A percentile compares a stretch with the other conserved stretches of the same genome.
Evolutionary conservation across 2,113 vertebrate species (phyloP).

Genomic region (Hippocampus barbouri): DNA sequence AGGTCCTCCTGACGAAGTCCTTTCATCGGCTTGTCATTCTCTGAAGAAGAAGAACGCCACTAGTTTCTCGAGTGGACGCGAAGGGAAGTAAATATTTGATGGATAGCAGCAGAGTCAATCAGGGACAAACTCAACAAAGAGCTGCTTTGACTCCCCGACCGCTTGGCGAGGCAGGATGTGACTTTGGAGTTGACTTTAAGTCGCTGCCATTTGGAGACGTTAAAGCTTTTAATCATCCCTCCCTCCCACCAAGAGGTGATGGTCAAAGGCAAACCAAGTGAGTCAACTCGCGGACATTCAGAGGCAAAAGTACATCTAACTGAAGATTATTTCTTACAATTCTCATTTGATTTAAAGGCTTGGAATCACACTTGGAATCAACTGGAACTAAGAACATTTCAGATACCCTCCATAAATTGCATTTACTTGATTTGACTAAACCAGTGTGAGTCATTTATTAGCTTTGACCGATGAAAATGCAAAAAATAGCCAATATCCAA

Average conservation of each 20-base stretch:
- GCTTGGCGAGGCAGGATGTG: slow-evolving; percentile 1
- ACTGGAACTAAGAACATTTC: not conserved
- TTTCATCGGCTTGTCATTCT: slow-evolving; percentile 93
- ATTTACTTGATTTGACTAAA: not conserved
- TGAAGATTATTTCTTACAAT: no score
- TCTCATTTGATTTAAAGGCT: not conserved
- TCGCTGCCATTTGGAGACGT: slow-evolving; percentile 11
- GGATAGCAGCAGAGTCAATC: slow-evolving; percentile 11
- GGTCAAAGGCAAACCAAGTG: not conserved
- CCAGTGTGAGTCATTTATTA: not conserved
- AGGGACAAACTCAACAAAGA: slow-evolving; percentile 25
- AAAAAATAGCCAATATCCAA: no score
- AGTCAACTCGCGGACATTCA: not conserved
- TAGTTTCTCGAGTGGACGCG: not conserved
- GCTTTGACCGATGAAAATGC: no score
- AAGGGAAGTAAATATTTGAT: not conserved
- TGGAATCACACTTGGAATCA: not conserved
- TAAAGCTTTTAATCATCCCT: slow-evolving; percentile 26
- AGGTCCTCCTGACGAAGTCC: slow-evolving; percentile 88
- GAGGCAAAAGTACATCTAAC: no score
- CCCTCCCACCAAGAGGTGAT: not conserved
- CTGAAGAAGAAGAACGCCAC: slow-evolving; percentile 59
- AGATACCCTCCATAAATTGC: not conserved
- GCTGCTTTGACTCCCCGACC: slow-evolving; percentile 18
- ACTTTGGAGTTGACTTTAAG: slow-evolving; percentile 3